phyloP scores from a whole-genome alignment of 2,113 vertebrate genomes.

The Callopanchax toddi region DNA sequence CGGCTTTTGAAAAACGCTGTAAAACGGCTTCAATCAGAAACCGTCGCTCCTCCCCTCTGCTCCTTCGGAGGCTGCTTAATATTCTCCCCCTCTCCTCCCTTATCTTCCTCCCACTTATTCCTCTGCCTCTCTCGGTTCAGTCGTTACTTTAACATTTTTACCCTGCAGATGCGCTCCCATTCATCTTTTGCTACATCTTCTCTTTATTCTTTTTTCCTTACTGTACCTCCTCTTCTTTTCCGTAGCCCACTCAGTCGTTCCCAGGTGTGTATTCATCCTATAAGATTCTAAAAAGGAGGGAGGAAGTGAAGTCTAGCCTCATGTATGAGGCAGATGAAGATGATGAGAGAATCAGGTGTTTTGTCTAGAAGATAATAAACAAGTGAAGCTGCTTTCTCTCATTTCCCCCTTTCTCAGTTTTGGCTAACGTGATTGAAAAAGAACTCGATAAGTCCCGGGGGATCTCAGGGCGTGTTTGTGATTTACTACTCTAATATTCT shows the following conservation, averaged over 20 bases:
- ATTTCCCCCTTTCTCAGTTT: background rate
- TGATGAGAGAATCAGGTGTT: conserved; percentile 81
- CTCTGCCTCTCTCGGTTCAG: conserved; percentile 1
- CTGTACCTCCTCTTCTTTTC: conserved; percentile 19
- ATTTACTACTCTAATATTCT: conserved; percentile 61
- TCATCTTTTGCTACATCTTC: conserved; percentile 23
- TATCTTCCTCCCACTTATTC: background rate
- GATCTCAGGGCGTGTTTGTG: conserved; percentile 44
- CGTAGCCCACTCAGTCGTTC: background rate
- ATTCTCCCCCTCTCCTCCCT: too few relatives aligned
- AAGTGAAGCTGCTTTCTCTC: conserved; percentile 32
- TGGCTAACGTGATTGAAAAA: conserved; percentile 17
- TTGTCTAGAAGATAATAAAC: conserved; percentile 67
- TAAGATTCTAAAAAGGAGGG: conserved; percentile 7
- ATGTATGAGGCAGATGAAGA: conserved; percentile 50
- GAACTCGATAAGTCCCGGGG: background rate
- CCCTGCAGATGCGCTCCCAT: conserved; percentile 11
- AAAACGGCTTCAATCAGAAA: too few relatives aligned
- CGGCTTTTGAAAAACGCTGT: too few relatives aligned
- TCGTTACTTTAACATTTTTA: conserved; percentile 9
- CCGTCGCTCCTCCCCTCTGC: conserved; percentile 17
- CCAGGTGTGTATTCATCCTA: conserved; percentile 31
- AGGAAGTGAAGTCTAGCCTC: conserved; percentile 39
- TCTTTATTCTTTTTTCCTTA: background rate
- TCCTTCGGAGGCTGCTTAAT: conserved; percentile 3